phyloP scores from a whole-genome alignment of 2,797 vertebrate species.

The Merluccius polli region DNA sequence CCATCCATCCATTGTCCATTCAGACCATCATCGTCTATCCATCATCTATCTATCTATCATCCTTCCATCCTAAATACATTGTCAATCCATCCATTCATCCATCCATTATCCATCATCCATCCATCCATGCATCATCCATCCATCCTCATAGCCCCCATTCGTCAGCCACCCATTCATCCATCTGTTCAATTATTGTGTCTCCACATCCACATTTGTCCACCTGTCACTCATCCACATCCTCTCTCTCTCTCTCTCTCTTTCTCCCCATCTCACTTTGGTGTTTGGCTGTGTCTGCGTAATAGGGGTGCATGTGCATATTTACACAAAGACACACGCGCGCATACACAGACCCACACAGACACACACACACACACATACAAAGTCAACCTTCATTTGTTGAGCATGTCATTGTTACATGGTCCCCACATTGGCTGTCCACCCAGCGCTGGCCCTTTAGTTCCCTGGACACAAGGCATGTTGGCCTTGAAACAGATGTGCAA shows the following conservation, averaged over 20 bases:
- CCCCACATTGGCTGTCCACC: not conserved
- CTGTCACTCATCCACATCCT: not conserved
- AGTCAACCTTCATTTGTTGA: slow-evolving; percentile 45
- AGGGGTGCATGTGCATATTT: slow-evolving; percentile 24
- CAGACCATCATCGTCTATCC: no score
- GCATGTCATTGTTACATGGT: slow-evolving; percentile 44
- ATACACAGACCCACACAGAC: slow-evolving; percentile 17
- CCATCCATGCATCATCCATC: not conserved
- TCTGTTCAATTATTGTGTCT: no score
- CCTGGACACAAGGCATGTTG: slow-evolving; percentile 36
- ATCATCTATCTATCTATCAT: not conserved
- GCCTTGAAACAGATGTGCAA: slow-evolving; percentile 51
- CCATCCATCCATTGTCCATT: not conserved
- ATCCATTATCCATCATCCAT: no score
- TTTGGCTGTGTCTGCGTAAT: slow-evolving; percentile 53
- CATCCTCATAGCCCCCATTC: no score
- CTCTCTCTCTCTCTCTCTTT: slow-evolving; percentile 21
- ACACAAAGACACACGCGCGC: not conserved
- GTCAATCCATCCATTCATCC: not conserved
- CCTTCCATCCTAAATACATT: not conserved
- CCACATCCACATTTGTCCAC: no score
- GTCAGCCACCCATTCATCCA: no score
- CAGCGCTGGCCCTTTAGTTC: slow-evolving; percentile 35
- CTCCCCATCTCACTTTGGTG: slow-evolving; percentile 37
- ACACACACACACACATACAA: slow-evolving; percentile 11